Base-by-base conservation (phyloP, 2,797 vertebrate species). In the Miichthys miiuy region DNA sequence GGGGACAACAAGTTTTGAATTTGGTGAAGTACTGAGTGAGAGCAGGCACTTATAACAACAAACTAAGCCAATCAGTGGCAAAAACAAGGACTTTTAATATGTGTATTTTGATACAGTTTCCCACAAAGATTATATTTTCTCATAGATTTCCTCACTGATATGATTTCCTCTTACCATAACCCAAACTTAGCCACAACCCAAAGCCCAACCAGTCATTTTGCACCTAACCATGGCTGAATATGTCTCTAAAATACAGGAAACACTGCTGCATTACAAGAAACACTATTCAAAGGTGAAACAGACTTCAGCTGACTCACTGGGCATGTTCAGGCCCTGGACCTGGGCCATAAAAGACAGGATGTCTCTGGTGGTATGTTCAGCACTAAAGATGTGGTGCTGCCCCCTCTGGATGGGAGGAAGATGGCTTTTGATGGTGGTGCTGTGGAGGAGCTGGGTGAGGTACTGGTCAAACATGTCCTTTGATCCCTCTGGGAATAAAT, bases 311-410 rank as follows among this genome's bases (percentile, higher is more conserved):
- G 14, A 50, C 52, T 92, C 93, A 99, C 98, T 97, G 86, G 97
- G 96, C 75, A 97, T 89, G 82, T 96, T 96, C 62, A 96, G 91
- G 74, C 98, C 98, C 88, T 97, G 97, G 61, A 96, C 95, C 90
- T 97, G 96, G 56, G 97, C 97, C 97, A 99, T 97, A 76, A 98
- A 91, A 1, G 97, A 98, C 91, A 99, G 93, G 86, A 99, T 98
- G 86, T 99, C 97, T 80, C 95, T 94, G 42, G 97, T 99, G 63
- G 97, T 98, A 93, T 99, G 96, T 80, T 96, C 92, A 21, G 98
- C 95, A 77, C 97, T 98, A 91, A 99, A 98, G 62, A 97, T 76
- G 10, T 96, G 96, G 25, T 95, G 93, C 55, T 97, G 96, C 81
- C 93, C 95, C 75, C 93, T 94, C 90, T 96, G 95, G 85, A 96